Conservation (phyloP, 2,888 invertebrate species). For the Athalia cordata region DNA sequence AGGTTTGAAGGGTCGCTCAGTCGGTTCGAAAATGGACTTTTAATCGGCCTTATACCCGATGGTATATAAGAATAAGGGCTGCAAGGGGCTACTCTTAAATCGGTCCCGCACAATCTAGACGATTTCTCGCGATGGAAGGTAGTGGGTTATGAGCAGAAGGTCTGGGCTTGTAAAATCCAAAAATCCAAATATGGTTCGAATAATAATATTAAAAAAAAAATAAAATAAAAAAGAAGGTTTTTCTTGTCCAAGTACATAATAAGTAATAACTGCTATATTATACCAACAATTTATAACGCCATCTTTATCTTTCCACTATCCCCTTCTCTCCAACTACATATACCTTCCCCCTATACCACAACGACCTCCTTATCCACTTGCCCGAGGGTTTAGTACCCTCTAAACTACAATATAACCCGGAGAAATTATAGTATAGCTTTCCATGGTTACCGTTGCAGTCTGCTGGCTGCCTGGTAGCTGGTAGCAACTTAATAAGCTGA, state of each 20-base stretch:
- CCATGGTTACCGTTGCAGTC: conserved; percentile 34
- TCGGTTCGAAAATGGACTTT: conserved; percentile 27
- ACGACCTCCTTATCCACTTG: conserved; percentile 48
- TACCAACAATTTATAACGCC: conserved; percentile 52
- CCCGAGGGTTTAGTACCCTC: conserved; percentile 55
- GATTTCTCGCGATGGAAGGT: too few species aligned
- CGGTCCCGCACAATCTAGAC: too few species aligned
- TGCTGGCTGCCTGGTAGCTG: conserved; percentile 51
- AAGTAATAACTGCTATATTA: not conserved
- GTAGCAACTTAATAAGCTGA: conserved; percentile 62
- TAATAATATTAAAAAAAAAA: too few species aligned
- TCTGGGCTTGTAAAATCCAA: too few species aligned
- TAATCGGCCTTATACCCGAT: conserved; percentile 19
- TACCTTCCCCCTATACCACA: conserved; percentile 10
- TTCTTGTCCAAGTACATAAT: too few species aligned
- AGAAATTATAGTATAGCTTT: conserved; percentile 58
- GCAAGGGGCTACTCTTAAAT: not conserved
- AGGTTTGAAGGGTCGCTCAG: conserved; percentile 3
- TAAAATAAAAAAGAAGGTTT: too few species aligned
- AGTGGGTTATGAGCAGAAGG: too few species aligned
- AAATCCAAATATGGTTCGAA: too few species aligned
- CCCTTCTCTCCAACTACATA: not conserved
- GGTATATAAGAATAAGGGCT: not conserved
- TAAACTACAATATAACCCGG: conserved; percentile 58
- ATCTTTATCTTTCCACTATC: not conserved